Evolutionary conservation across 2,113 vertebrate species (phyloP).

Genomic region (Cricetomys ansorgei): DNA sequence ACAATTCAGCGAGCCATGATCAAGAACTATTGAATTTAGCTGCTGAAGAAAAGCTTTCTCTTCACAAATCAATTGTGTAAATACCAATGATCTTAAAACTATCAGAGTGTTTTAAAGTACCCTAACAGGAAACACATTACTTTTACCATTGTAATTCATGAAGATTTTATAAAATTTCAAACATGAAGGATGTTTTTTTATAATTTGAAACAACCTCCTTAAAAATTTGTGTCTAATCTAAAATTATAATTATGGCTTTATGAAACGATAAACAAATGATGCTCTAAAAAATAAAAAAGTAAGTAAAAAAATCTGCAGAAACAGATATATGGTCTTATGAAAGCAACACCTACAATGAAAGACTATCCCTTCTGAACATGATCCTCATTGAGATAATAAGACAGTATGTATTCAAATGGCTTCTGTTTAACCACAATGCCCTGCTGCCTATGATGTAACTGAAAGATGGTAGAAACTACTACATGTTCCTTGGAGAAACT

Average conservation of each 20-base stretch:
- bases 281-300: neutral
- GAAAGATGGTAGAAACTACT: conserved; percentile 16
- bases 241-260: neutral
- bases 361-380: neutral
- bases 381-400: conserved; percentile 29
- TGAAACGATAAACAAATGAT: neutral
- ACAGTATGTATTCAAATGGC: conserved; percentile 5
- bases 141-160: neutral
- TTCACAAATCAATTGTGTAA: neutral
- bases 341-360: neutral
- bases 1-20: neutral
- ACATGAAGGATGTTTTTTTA: neutral
- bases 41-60: neutral
- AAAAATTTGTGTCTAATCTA: neutral
- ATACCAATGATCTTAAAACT: neutral
- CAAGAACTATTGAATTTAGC: neutral
- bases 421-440: conserved; percentile 9
- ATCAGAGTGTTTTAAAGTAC: neutral
- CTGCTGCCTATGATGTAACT: neutral
- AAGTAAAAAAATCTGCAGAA: neutral
- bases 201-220: neutral
- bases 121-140: neutral
- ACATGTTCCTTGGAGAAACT: neutral
- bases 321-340: neutral
- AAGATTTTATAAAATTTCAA: neutral